These are phyloP conservation scores for Allobates femoralis DNA, from an alignment of 2,797 vertebrate species.

Conservation along the genomic window DNA sequence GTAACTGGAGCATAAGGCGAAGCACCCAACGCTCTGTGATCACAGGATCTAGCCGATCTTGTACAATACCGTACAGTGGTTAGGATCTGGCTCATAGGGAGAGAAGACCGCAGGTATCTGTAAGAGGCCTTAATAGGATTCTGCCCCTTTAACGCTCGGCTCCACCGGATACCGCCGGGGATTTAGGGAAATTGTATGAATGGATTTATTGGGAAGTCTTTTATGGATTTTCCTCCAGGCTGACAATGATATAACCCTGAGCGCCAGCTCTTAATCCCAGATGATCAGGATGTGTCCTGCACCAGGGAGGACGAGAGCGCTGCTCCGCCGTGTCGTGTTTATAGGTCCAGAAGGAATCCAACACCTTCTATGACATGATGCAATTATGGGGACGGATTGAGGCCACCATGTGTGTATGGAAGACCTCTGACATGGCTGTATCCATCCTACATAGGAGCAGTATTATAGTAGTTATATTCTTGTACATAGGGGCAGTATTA, in stretches of 20 bases:
- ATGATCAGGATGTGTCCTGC: not conserved
- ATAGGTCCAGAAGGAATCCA: conserved; percentile 11
- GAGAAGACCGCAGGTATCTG: no score
- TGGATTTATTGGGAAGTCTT: not conserved
- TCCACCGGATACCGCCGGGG: not conserved
- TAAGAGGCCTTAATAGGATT: not conserved
- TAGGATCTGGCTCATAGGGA: no score
- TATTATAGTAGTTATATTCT: conserved; percentile 4
- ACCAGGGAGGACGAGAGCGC: not conserved
- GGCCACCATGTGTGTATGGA: not conserved
- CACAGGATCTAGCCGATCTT: no score
- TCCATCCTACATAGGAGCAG: not conserved
- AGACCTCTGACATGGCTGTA: not conserved
- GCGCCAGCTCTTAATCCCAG: not conserved
- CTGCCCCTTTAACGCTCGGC: not conserved
- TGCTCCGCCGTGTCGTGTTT: not conserved
- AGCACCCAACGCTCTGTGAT: no score
- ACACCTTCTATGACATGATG: not conserved
- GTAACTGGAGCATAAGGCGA: no score
- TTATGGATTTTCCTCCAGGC: not conserved
- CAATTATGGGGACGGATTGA: not conserved
- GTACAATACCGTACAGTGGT: no score
- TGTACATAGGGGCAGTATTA: no score
- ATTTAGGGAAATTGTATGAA: not conserved
- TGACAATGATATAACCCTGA: not conserved